These are phyloP conservation scores for Enteromius afrohamiltoni DNA, from an alignment of 2,797 vertebrate genomes.

Conservation along the genomic window DNA sequence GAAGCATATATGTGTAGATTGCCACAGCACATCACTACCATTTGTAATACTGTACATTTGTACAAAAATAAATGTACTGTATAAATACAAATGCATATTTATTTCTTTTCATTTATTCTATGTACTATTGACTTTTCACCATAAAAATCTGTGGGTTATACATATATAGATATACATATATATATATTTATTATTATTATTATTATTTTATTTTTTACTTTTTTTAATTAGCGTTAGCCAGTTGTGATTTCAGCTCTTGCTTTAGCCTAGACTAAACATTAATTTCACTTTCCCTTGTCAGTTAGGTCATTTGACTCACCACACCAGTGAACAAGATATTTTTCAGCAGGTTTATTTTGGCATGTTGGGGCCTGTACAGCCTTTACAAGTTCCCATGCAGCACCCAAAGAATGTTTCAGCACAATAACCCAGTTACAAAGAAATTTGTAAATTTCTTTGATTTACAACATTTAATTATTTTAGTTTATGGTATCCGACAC, in stretches of 20 bases:
- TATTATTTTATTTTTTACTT: too few species aligned
- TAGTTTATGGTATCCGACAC: neutral
- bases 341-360: neutral
- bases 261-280: conserved; percentile 23
- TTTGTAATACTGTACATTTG: too few species aligned
- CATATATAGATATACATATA: too few species aligned
- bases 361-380: conserved; percentile 25
- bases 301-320: neutral
- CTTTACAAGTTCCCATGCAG: conserved; percentile 5
- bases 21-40: too few species aligned
- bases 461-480: neutral
- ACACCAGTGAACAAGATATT: neutral
- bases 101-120: too few species aligned
- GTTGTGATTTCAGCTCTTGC: conserved; percentile 14
- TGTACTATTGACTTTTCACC: too few species aligned
- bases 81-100: too few species aligned
- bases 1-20: too few species aligned
- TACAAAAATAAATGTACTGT: too few species aligned
- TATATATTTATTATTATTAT: too few species aligned
- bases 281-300: conserved; percentile 13
- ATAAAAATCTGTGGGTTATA: too few species aligned
- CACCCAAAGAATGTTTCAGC: conserved; percentile 22
- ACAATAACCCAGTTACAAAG: conserved; percentile 14
- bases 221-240: neutral
- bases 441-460: neutral